Conservation (phyloP, 2,113 vertebrate species). For the Orthonyx spaldingii region DNA sequence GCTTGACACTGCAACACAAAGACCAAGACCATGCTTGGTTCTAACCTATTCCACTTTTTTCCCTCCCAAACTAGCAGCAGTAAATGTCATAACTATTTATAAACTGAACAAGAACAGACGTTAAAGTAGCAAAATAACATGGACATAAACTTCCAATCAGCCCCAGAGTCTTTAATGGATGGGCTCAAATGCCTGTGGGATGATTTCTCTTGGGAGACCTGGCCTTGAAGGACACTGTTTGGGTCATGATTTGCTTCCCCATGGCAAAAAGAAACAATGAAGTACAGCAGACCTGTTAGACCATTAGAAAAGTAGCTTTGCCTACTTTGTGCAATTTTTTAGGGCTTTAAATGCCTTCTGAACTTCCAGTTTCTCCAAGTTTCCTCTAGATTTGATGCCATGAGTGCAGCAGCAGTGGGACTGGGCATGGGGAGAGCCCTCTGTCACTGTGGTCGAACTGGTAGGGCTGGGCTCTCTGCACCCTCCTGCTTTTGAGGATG, state of each 20-base stretch:
- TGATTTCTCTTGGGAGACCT: background rate
- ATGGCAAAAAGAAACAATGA: background rate
- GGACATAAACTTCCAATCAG: background rate
- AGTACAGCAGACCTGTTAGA: background rate
- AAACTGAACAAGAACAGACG: constrained; percentile 12
- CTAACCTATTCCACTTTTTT: background rate
- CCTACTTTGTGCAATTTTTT: background rate
- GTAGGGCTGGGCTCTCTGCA: background rate
- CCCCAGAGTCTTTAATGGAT: background rate
- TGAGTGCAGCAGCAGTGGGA: background rate
- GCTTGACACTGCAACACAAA: background rate
- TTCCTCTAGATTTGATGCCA: background rate
- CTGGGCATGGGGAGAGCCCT: background rate
- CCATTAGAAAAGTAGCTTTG: background rate
- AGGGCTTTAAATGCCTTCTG: background rate
- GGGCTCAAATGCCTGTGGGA: background rate
- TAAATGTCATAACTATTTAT: constrained; percentile 58
- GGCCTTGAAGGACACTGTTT: background rate
- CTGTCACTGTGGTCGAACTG: accelerated
- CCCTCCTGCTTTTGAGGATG: accelerated
- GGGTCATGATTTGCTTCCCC: background rate
- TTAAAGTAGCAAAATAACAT: constrained; percentile 38
- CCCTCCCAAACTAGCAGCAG: background rate
- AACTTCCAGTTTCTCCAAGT: accelerated
- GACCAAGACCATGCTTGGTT: background rate